Conservation (phyloP, 2,888 invertebrate genomes). For the Syritta pipiens region DNA sequence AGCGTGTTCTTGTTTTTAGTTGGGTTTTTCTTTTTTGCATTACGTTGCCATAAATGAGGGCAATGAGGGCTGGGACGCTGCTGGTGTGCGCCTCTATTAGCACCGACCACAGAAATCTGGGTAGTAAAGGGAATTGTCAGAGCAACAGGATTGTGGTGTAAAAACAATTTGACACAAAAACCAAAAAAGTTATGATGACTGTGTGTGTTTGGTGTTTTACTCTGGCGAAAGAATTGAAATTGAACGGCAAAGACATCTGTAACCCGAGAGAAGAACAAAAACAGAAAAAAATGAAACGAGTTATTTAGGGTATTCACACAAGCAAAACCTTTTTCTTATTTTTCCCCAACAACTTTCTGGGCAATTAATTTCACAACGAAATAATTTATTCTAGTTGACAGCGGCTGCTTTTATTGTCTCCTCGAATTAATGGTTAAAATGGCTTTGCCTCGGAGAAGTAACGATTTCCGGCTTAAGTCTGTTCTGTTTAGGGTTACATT, state of each 20-base stretch:
- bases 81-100: no score
- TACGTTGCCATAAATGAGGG: slow-evolving; percentile 21
- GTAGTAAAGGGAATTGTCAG: slow-evolving; percentile 13
- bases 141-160: slow-evolving; percentile 22
- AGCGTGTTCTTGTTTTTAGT: neutral
- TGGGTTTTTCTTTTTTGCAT: no score
- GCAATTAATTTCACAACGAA: slow-evolving; percentile 56
- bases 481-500: slow-evolving; percentile 4
- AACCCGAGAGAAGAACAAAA: neutral
- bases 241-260: slow-evolving; percentile 7
- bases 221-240: neutral
- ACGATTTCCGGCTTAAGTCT: slow-evolving; percentile 20
- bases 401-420: slow-evolving; percentile 62
- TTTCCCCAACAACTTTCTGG: slow-evolving; percentile 52
- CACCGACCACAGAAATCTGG: slow-evolving; percentile 36
- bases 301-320: slow-evolving; percentile 39
- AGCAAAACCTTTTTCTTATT: slow-evolving; percentile 25
- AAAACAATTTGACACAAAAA: slow-evolving; percentile 4
- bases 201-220: neutral
- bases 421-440: slow-evolving; percentile 59
- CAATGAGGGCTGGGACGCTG: slow-evolving; percentile 1
- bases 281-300: slow-evolving; percentile 3
- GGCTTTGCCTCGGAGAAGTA: slow-evolving; percentile 5
- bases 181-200: slow-evolving; percentile 16
- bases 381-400: slow-evolving; percentile 63